Conservation (phyloP, 2,797 vertebrate genomes). For the Crotalus adamanteus region DNA sequence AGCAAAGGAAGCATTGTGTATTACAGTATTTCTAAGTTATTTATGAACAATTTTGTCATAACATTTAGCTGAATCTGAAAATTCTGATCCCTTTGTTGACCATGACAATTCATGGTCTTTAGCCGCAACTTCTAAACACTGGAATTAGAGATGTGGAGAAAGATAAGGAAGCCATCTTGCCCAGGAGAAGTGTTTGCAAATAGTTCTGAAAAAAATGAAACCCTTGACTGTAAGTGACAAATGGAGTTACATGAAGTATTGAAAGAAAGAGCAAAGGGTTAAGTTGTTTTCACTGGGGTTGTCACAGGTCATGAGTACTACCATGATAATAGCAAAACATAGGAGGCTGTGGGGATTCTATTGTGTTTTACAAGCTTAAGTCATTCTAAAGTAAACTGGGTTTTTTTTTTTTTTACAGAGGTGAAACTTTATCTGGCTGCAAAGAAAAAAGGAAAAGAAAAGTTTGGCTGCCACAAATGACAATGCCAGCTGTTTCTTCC, state of each 20-base stretch:
- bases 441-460: slow-evolving; percentile 53
- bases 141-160: neutral
- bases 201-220: slow-evolving; percentile 48
- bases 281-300: slow-evolving; percentile 84
- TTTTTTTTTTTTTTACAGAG: slow-evolving; percentile 72
- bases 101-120: neutral
- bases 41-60: neutral
- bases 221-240: slow-evolving; percentile 46
- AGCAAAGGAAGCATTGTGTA: neutral
- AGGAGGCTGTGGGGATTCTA: slow-evolving; percentile 66
- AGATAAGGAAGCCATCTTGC: neutral
- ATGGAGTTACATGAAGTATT: slow-evolving; percentile 45
- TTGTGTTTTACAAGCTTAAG: slow-evolving; percentile 80
- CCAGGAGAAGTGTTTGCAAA: slow-evolving; percentile 24
- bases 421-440: slow-evolving; percentile 78
- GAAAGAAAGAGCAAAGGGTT: slow-evolving; percentile 79
- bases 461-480: slow-evolving; percentile 68
- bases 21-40: neutral
- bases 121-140: neutral
- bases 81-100: neutral
- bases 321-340: slow-evolving; percentile 62
- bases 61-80: slow-evolving; percentile 11
- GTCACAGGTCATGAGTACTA: slow-evolving; percentile 81
- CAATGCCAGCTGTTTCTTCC: slow-evolving; percentile 80
- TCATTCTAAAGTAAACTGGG: slow-evolving; percentile 78